Percentiles rank a stretch among this genome's conserved stretches.
These are phyloP conservation scores for Unio pictorum DNA, from an alignment of 2,888 invertebrate genomes.

Conservation along the genomic window DNA sequence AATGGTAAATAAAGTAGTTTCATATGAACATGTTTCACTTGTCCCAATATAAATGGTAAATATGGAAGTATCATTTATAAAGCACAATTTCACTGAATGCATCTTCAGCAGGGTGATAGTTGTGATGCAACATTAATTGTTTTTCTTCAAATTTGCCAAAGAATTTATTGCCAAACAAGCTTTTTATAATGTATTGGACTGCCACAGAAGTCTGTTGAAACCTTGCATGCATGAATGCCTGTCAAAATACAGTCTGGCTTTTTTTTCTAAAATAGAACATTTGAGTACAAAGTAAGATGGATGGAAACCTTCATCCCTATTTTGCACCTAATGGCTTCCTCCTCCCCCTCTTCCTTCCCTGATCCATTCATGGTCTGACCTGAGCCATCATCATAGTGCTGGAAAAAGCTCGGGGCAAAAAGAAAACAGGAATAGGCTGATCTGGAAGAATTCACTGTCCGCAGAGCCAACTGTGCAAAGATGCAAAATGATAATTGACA, in stretches of 20 bases:
- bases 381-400: conserved; percentile 77
- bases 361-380: conserved; percentile 57
- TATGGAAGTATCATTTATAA: no score
- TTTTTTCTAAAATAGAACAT: not conserved
- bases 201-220: no score
- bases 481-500: not conserved
- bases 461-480: conserved; percentile 76
- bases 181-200: no score
- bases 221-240: no score
- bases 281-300: not conserved
- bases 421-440: conserved; percentile 87
- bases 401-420: conserved; percentile 84
- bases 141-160: no score
- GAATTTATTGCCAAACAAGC: no score
- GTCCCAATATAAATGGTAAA: no score
- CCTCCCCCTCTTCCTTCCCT: conserved; percentile 75
- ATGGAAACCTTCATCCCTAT: conserved; percentile 83
- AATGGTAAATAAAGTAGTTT: no score
- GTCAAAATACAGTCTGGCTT: not conserved
- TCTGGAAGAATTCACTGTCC: conserved; percentile 86
- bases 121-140: no score
- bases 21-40: no score
- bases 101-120: no score
- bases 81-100: no score
- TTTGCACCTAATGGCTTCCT: conserved; percentile 82